Percentiles rank a stretch among this genome's conserved stretches.
phyloP scores from a whole-genome alignment of 2,797 vertebrate species.

The Muscicapa comitata region DNA sequence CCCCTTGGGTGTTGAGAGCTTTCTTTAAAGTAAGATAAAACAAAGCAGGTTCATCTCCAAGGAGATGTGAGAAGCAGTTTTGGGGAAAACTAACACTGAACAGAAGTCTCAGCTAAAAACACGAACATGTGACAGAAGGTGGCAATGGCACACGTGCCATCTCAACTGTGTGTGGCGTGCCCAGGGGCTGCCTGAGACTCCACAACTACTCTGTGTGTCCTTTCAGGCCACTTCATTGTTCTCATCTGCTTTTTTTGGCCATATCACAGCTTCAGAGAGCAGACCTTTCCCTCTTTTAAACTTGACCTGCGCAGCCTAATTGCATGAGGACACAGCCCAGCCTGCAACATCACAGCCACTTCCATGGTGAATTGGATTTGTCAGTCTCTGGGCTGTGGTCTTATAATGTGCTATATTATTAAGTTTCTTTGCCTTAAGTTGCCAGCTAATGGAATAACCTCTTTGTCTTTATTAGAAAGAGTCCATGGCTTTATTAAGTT shows the following conservation, averaged over 20 bases:
- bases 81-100: background rate
- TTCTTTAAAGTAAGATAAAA: background rate
- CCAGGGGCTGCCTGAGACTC: background rate
- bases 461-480: constrained; percentile 63
- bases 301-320: background rate
- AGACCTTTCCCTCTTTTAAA: background rate
- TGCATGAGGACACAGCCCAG: background rate
- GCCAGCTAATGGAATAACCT: constrained; percentile 71
- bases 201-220: background rate
- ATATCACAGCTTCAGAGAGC: background rate
- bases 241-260: background rate
- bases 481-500: constrained; percentile 71
- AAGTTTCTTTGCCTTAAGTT: constrained; percentile 66
- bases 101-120: background rate
- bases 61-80: background rate
- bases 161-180: rapidly evolving
- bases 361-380: constrained; percentile 56
- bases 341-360: constrained; percentile 27
- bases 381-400: constrained; percentile 42
- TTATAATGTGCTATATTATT: constrained; percentile 51
- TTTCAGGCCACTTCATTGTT: background rate
- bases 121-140: rapidly evolving
- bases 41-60: background rate
- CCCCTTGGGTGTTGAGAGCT: background rate
- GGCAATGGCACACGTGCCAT: rapidly evolving